Evolutionary conservation across 1,140 invertebrate species (phyloP).

Genomic region (Lethocerus indicus): DNA sequence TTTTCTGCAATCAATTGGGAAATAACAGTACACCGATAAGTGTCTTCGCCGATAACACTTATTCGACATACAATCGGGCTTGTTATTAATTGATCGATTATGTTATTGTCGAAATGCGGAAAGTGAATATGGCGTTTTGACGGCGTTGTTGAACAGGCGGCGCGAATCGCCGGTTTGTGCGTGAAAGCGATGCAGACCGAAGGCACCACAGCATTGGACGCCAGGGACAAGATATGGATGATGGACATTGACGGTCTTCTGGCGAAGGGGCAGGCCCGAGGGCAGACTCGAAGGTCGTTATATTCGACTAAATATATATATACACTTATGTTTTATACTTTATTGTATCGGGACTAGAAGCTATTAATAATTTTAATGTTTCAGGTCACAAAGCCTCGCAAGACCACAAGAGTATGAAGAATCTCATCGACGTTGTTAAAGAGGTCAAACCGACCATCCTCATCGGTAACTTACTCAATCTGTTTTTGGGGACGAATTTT

Average conservation of each 20-base stretch:
- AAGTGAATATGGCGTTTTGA: too few relatives aligned
- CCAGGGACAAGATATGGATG: slow-evolving; percentile 72
- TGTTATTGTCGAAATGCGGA: too few relatives aligned
- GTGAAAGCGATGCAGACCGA: slow-evolving; percentile 75
- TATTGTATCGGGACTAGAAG: too few relatives aligned
- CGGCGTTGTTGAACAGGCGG: too few relatives aligned
- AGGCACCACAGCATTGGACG: slow-evolving; percentile 55
- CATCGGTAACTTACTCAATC: slow-evolving; percentile 63
- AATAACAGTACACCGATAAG: too few relatives aligned
- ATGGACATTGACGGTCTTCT: slow-evolving; percentile 70
- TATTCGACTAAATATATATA: not conserved
- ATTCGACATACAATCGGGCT: too few relatives aligned
- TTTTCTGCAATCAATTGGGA: too few relatives aligned
- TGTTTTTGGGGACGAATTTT: too few relatives aligned
- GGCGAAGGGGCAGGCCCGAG: slow-evolving; percentile 49
- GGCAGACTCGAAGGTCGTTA: slow-evolving; percentile 38
- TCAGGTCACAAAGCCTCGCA: slow-evolving; percentile 65
- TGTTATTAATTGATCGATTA: too few relatives aligned
- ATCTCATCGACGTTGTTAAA: slow-evolving; percentile 59
- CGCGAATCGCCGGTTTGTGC: slow-evolving; percentile 70
- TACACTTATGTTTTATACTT: too few relatives aligned
- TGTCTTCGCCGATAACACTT: too few relatives aligned
- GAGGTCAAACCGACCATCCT: slow-evolving; percentile 69
- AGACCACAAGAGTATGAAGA: slow-evolving; percentile 54
- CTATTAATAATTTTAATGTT: not conserved